A percentile compares a stretch with the other conserved stretches of the same genome.
Evolutionary conservation across 2,113 vertebrate species (phyloP).

Genomic region (Ursus arctos): DNA sequence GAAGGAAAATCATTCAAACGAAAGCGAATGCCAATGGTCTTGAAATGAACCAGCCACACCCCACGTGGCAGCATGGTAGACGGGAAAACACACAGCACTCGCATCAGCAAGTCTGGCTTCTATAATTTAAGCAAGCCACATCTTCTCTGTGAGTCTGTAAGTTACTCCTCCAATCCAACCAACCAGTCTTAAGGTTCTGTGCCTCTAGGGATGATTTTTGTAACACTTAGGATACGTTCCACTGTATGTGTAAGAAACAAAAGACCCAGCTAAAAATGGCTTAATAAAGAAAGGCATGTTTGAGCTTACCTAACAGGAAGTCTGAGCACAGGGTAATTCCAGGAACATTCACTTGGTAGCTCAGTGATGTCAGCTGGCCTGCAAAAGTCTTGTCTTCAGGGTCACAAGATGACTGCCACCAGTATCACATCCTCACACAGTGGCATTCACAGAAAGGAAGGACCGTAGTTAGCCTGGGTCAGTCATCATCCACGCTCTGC

Average conservation of each 20-base stretch:
- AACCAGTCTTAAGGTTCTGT: not conserved
- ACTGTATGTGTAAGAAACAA: not conserved
- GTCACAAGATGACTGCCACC: not conserved
- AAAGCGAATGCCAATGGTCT: slow-evolving; percentile 47
- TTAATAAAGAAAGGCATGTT: not conserved
- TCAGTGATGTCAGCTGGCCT: not conserved
- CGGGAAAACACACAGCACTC: not conserved
- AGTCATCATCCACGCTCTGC: not conserved
- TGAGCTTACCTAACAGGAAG: not conserved
- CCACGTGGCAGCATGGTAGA: not conserved
- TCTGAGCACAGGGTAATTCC: not conserved
- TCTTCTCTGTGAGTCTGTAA: not conserved
- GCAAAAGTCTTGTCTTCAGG: not conserved
- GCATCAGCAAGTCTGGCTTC: not conserved
- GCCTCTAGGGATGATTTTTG: not conserved
- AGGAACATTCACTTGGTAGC: not conserved
- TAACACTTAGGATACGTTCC: not conserved
- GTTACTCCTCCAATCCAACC: not conserved
- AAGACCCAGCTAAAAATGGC: not conserved
- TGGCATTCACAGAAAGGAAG: not conserved
- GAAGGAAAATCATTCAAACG: slow-evolving; percentile 48
- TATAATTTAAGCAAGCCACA: not conserved
- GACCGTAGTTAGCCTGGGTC: not conserved
- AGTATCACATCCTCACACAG: not conserved
- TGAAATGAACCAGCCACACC: not conserved